Evolutionary conservation across 2,797 vertebrate species (phyloP).

Genomic region (Poeciliopsis presidionis): DNA sequence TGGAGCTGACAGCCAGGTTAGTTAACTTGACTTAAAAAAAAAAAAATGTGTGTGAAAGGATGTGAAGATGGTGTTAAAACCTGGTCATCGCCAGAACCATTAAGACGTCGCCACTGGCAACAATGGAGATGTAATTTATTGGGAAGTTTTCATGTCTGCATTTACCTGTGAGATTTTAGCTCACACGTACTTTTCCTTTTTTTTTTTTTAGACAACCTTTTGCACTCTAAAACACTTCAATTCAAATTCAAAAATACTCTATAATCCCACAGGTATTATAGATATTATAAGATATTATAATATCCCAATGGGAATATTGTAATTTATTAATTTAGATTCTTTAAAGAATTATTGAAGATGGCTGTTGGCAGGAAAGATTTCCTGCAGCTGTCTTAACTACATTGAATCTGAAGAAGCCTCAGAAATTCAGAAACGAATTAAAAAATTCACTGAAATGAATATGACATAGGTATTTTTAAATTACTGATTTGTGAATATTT

Average conservation of each 20-base stretch:
- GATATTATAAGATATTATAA: too few species aligned
- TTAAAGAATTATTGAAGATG: too few species aligned
- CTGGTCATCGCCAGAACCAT: neutral
- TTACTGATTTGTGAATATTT: neutral
- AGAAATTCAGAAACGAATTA: too few species aligned
- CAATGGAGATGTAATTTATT: neutral
- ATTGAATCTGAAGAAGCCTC: too few species aligned
- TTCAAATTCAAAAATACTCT: neutral
- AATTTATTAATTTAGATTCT: too few species aligned
- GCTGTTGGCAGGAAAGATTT: too few species aligned
- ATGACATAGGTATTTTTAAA: neutral
- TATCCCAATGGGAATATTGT: too few species aligned
- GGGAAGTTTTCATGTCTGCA: neutral
- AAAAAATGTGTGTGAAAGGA: neutral
- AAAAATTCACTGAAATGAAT: neutral
- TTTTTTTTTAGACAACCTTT: neutral
- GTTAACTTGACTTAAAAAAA: conserved; percentile 33
- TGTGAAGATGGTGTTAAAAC: neutral
- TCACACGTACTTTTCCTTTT: neutral
- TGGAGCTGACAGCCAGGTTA: conserved; percentile 81
- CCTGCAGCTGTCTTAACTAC: too few species aligned
- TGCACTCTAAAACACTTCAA: neutral
- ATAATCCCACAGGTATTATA: too few species aligned
- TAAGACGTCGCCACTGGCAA: neutral
- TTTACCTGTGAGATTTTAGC: neutral